These are phyloP conservation scores for Passer domesticus DNA, from an alignment of 2,113 vertebrate species.

Conservation along the genomic window DNA sequence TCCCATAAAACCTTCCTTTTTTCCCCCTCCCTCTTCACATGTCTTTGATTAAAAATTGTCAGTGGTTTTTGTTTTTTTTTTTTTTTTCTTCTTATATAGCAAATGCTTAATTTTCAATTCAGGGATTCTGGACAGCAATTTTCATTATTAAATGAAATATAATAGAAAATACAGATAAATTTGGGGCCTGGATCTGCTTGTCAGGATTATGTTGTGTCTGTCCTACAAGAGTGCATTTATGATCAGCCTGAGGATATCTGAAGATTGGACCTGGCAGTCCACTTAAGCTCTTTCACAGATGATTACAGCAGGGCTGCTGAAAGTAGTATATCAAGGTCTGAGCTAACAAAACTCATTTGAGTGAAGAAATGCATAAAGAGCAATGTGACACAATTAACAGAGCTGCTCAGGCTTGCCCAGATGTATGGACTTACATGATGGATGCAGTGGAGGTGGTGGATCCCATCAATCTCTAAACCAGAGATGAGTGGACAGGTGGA, in stretches of 20 bases:
- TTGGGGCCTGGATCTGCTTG: neutral
- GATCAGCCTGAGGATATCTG: neutral
- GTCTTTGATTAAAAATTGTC: neutral
- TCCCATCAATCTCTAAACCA: neutral
- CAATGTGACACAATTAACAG: neutral
- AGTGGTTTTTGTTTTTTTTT: neutral
- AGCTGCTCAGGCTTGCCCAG: neutral
- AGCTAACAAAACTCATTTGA: neutral
- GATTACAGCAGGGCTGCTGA: neutral
- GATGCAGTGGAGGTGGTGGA: neutral
- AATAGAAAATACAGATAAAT: neutral
- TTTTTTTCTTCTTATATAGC: neutral
- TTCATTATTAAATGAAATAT: neutral
- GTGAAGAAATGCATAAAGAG: neutral
- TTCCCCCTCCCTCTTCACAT: neutral
- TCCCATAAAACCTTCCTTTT: neutral
- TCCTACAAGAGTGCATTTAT: neutral
- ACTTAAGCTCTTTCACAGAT: slow-evolving; percentile 10
- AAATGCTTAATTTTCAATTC: neutral
- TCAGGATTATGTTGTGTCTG: neutral
- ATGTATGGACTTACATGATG: neutral
- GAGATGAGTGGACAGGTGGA: neutral
- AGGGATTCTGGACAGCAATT: neutral
- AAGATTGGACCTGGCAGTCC: neutral
- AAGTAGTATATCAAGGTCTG: neutral